These are phyloP conservation scores for Polietes domitor DNA, from an alignment of 2,888 invertebrate species.

Conservation along the genomic window DNA sequence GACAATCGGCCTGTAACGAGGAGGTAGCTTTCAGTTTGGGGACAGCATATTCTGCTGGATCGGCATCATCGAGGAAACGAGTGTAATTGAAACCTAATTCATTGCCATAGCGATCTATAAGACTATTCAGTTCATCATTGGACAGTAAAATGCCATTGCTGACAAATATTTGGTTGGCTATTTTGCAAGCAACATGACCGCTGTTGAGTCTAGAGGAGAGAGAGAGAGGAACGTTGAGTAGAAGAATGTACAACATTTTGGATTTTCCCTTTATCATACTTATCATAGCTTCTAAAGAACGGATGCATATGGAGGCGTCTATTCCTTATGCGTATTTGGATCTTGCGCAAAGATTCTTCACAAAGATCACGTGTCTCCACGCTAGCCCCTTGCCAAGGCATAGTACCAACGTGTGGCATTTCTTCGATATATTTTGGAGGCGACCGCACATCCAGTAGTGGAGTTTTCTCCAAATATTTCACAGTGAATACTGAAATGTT, in stretches of 20 bases:
- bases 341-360: slow-evolving; percentile 84
- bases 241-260: too few relatives aligned
- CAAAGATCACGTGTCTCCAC: slow-evolving; percentile 81
- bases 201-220: slow-evolving; percentile 83
- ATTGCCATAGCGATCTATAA: slow-evolving; percentile 87
- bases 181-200: slow-evolving; percentile 87
- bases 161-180: slow-evolving; percentile 87
- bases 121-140: slow-evolving; percentile 85
- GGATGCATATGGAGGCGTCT: slow-evolving; percentile 85
- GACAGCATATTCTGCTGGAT: slow-evolving; percentile 78
- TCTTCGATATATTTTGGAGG: slow-evolving; percentile 83
- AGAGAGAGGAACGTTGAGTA: not conserved
- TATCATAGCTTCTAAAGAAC: slow-evolving; percentile 87
- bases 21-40: slow-evolving; percentile 72
- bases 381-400: slow-evolving; percentile 81
- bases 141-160: slow-evolving; percentile 86
- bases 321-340: slow-evolving; percentile 84
- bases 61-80: slow-evolving; percentile 85
- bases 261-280: slow-evolving; percentile 79
- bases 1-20: slow-evolving; percentile 68
- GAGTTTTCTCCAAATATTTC: slow-evolving; percentile 87
- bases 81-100: slow-evolving; percentile 89
- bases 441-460: slow-evolving; percentile 82
- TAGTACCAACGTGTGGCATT: slow-evolving; percentile 81
- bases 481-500: slow-evolving; percentile 84